Base-by-base conservation (phyloP, 2,113 vertebrate genomes). In the Sceloporus undulatus region DNA sequence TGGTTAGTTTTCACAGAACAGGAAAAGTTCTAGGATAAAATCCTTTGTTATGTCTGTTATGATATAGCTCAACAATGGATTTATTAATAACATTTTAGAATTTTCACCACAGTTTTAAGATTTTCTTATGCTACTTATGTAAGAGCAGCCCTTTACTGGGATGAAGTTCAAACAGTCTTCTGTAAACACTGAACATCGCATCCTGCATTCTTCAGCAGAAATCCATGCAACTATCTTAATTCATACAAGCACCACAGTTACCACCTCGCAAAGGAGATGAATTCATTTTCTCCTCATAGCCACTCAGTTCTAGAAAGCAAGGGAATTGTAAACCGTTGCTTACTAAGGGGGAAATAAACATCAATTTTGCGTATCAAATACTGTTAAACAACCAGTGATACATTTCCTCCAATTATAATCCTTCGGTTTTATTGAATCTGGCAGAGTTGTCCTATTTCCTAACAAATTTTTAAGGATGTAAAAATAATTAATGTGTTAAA, bases 1-100 rank as follows among this genome's bases (percentile, higher is more conserved):
- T 81, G 62, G 91, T 70, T 92, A 84, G 90, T 86, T 89, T 94
- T 94, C 82, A 79, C 71, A 93, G 38, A 85, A 0, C 0, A 90
- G 48, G 68, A 65, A 62, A 90, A 90, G n/a, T 59, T 34, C 27
- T 79, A 42, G 42, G 11, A 70, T 16, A 27, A 85, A 91, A 88
- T 52, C 40, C 76, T 59, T 38, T 85, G 48, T 85, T 70, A 6
- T 62, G n/a, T 59, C 42, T 85, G 48, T 85, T 70, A 6, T 62
- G n/a, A 84, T 80, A 38, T 84, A 52, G 25, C 68, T 65, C 2
- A 75, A 54, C 27, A 79, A 27, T 42, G 38, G 1, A 23, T 62
- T 65, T 29, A 48, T 6, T 40, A 66, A 27, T 16, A 74, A 27
- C 29, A 10, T 71, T 29, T 71, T 68, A 68, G 59, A 62, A 16